phyloP scores from a whole-genome alignment of 2,888 invertebrate species.

The Amorpha juglandis region DNA sequence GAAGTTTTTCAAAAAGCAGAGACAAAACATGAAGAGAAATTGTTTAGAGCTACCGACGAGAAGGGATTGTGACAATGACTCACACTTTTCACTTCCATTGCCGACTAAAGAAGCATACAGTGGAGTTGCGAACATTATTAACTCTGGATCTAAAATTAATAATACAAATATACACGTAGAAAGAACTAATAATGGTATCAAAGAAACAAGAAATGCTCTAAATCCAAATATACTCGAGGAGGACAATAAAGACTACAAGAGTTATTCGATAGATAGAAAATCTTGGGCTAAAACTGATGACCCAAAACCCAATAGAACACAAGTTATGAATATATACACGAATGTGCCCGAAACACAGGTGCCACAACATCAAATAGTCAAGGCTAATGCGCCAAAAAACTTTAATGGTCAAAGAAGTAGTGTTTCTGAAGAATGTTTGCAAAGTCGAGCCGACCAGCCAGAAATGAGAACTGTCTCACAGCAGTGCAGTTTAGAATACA shows the following conservation, averaged over 20 bases:
- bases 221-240: slow-evolving; percentile 88
- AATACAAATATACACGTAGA: slow-evolving; percentile 92
- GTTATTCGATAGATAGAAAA: slow-evolving; percentile 67
- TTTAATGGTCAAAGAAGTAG: slow-evolving; percentile 70
- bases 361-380: slow-evolving; percentile 84
- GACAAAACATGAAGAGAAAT: slow-evolving; percentile 89
- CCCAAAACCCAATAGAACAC: slow-evolving; percentile 62
- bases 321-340: slow-evolving; percentile 86
- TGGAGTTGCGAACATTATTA: slow-evolving; percentile 85
- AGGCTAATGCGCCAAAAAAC: slow-evolving; percentile 63
- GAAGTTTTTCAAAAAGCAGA: slow-evolving; percentile 95
- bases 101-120: slow-evolving; percentile 78
- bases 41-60: slow-evolving; percentile 88
- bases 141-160: slow-evolving; percentile 90
- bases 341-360: slow-evolving; percentile 86
- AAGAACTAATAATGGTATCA: slow-evolving; percentile 79
- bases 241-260: slow-evolving; percentile 83
- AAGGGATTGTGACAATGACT: slow-evolving; percentile 83
- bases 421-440: slow-evolving; percentile 76
- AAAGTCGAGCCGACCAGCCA: slow-evolving; percentile 73
- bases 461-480: slow-evolving; percentile 88
- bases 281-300: slow-evolving; percentile 71
- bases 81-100: slow-evolving; percentile 78
- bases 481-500: slow-evolving; percentile 88
- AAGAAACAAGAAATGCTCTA: slow-evolving; percentile 80